These are phyloP conservation scores for Trichechus manatus DNA, from an alignment of 2,113 vertebrate genomes.

Conservation along the genomic window DNA sequence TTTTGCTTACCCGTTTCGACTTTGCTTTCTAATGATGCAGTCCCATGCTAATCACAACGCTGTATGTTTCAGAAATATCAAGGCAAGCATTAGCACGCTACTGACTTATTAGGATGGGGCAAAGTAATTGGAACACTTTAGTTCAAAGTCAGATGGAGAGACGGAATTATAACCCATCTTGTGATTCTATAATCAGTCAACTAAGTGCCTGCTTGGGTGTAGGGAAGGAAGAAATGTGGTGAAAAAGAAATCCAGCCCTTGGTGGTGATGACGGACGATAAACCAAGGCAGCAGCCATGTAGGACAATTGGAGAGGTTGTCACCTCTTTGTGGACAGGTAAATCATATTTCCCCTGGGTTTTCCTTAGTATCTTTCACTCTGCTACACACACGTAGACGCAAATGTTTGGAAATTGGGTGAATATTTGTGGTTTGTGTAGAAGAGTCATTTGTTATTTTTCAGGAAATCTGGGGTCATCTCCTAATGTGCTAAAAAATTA, in stretches of 20 bases:
- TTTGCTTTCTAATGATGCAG: conserved; percentile 76
- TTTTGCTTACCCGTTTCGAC: conserved; percentile 69
- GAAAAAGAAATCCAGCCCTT: conserved; percentile 36
- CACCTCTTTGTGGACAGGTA: background rate
- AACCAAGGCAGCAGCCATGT: background rate
- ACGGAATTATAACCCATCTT: conserved; percentile 77
- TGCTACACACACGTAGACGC: background rate
- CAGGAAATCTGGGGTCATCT: background rate
- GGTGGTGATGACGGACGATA: background rate
- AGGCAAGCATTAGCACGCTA: conserved; percentile 72
- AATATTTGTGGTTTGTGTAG: conserved; percentile 22
- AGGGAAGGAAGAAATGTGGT: background rate
- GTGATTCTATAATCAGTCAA: conserved; percentile 77
- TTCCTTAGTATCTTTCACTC: background rate
- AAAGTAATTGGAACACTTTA: conserved; percentile 81
- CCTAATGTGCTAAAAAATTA: background rate
- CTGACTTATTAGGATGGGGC: conserved; percentile 75
- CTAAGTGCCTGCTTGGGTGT: conserved; percentile 64
- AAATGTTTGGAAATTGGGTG: background rate
- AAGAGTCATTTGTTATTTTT: conserved; percentile 25
- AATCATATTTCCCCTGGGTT: background rate
- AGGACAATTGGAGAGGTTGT: background rate
- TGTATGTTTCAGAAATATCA: conserved; percentile 77
- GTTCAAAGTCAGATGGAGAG: conserved; percentile 81
- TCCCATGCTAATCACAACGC: conserved; percentile 72